Evolutionary conservation across 2,113 vertebrate species (phyloP), one percentile per base, ranked within the genome.

Genomic region (Poecilia latipinna): DNA sequence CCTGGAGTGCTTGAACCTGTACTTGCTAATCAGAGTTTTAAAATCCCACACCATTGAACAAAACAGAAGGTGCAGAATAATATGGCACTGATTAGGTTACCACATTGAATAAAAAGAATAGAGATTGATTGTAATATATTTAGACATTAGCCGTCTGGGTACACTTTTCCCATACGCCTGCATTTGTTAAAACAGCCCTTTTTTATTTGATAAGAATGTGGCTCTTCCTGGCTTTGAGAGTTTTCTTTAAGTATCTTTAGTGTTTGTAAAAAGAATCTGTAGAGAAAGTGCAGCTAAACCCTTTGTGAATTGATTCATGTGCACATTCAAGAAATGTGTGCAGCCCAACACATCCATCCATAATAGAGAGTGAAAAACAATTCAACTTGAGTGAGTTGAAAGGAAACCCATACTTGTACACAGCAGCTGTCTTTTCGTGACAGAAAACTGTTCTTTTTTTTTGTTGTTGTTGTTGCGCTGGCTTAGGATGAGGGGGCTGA

Each of bases 361-460:
- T 69, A 75, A 82, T 12, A 74, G 32, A 80, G 78, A 39, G 39
- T 76, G 68, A 48, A 78, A 89, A 76, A 68, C 39, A 61, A 79
- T 74, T 48, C 73, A n/a, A 42, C 66, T 84, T 77, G 73, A 79
- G 29, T 42, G 48, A 86, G 83, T 44, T 28, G 63, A 82, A 75
- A 75, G 73, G 77, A 86, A 85, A 75, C 74, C 72, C 72, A 77
- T 70, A 84, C 73, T 85, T 81, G 80, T 75, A 85, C 82, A 75
- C 79, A 60, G 87, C 65, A 42, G 65, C 75, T 75, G 82, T 88
- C 84, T 78, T 66, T 72, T 42, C 39, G 73, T 85, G 84, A 86
- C 75, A 84, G 72, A 79, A 86, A 88, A 84, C 66, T 54, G 74
- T 39, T 62, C 8, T 67, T 64, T 73, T 79, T 76, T 86, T 78